Evolutionary conservation across 1,140 invertebrate species (phyloP), one percentile per base, ranked within the genome.

Genomic region (Parasteatoda tepidariorum): DNA sequence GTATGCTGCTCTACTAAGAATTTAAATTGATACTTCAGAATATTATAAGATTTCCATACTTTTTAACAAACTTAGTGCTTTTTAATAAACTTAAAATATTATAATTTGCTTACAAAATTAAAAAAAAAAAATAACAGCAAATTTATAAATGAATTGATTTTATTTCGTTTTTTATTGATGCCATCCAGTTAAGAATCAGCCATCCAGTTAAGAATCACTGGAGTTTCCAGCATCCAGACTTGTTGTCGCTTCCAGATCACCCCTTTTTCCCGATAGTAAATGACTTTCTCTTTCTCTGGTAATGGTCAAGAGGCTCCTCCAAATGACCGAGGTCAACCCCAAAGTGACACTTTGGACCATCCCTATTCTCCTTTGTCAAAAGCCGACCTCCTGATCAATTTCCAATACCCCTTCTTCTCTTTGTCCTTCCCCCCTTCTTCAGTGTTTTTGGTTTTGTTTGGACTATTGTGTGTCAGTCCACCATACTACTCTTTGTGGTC

Each of bases 251-350:
- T 18, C 18, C 38, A 0, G 38, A 48, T 13, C 18, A 48, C 9
- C 9, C 38, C 38, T 18, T 48, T 48, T 48, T 48, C 38, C 18
- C 38, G 38, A 11, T 41, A 13, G 22, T 34, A 24, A 68, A 38
- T 68, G 38, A 48, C 66, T 48, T 7, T n/a, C 55, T 59, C 24
- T 30, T 68, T 34, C 28, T 15, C 11, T 18, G 11, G 15, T n/a
- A 59, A 76, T 34, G 28, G 61, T 31, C 34, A 26, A 64, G 26
- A 28, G 74, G 74, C 31, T 15, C 9, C 9, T n/a, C 33, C 74
- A 76, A 76, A 76, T 76, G 59, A 64, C 59, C 33, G 38, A 38
- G 74, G 74, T 76, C 74, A 64, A 34, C 74, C 59, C 3, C 24
- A 11, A 15, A 64, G 26, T 76, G 74, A 66, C 74, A 76, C 34